phyloP scores from a whole-genome alignment of 2,113 vertebrate genomes.

The Tyto alba region DNA sequence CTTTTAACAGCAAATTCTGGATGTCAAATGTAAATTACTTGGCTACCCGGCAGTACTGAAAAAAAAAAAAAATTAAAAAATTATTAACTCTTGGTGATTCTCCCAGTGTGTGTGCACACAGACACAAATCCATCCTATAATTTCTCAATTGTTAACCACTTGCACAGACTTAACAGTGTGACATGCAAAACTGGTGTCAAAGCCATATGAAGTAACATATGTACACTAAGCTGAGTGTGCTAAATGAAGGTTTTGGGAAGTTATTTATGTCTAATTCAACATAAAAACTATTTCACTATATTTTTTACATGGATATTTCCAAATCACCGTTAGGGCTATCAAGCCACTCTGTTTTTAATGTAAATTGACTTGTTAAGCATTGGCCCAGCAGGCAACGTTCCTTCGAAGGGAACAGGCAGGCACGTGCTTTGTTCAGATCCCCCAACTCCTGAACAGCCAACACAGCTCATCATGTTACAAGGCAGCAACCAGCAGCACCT shows the following conservation, averaged over 20 bases:
- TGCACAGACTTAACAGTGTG: neutral
- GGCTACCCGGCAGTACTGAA: neutral
- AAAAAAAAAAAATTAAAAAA: neutral
- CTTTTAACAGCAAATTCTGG: neutral
- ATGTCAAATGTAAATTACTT: neutral
- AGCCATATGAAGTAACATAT: neutral
- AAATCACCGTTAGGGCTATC: neutral
- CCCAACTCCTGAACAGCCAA: neutral
- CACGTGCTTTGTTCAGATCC: accelerated
- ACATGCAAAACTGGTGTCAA: neutral
- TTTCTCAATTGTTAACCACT: neutral
- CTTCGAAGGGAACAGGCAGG: neutral
- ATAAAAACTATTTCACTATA: neutral
- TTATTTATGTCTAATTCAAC: neutral
- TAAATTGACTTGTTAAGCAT: neutral
- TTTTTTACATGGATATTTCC: neutral
- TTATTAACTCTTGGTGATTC: neutral
- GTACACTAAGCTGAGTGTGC: neutral
- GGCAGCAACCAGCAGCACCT: neutral
- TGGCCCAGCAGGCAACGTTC: neutral
- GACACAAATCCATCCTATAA: neutral
- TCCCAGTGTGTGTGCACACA: neutral
- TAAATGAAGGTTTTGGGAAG: neutral
- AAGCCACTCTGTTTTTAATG: neutral
- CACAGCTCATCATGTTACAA: accelerated